phyloP scores from a whole-genome alignment of 2,888 invertebrate species.

The Drosophila demipolita region DNA sequence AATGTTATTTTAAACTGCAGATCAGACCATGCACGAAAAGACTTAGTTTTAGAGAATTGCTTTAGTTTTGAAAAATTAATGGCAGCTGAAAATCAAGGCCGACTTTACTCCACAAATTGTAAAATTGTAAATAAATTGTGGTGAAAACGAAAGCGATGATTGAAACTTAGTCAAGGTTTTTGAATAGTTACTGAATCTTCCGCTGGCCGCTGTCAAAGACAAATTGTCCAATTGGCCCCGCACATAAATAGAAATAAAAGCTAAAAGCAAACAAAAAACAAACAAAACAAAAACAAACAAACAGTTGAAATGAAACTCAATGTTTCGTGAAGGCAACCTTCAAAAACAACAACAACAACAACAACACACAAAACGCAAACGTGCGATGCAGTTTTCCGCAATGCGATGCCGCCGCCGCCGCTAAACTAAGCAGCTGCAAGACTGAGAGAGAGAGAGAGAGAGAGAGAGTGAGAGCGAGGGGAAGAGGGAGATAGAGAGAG shows the following conservation, averaged over 20 bases:
- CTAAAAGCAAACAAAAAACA: slow-evolving; percentile 19
- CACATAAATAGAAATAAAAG: slow-evolving; percentile 56
- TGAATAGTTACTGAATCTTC: slow-evolving; percentile 31
- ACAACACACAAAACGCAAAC: slow-evolving; percentile 55
- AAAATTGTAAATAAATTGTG: background rate
- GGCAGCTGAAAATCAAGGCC: background rate
- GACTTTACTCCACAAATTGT: background rate
- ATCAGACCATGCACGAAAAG: background rate
- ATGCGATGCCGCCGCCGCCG: slow-evolving; percentile 62
- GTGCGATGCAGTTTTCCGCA: slow-evolving; percentile 77
- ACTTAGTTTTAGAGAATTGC: background rate
- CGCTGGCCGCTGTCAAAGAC: slow-evolving; percentile 54
- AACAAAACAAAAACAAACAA: slow-evolving; percentile 7
- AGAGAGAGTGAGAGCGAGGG: background rate
- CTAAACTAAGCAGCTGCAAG: slow-evolving; percentile 23
- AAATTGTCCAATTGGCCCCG: slow-evolving; percentile 59
- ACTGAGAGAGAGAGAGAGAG: background rate
- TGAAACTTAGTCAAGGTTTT: slow-evolving; percentile 22
- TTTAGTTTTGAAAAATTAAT: background rate
- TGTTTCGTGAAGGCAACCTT: slow-evolving; percentile 66
- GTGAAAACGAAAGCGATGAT: background rate
- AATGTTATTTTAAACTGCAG: background rate
- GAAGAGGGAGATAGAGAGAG: slow-evolving; percentile 3
- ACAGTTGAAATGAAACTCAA: slow-evolving; percentile 51
- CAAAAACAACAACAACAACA: slow-evolving; percentile 37